A percentile compares a stretch with the other conserved stretches of the same genome.
Conservation (phyloP, 2,888 invertebrate genomes). For the Xestia c-nigrum region DNA sequence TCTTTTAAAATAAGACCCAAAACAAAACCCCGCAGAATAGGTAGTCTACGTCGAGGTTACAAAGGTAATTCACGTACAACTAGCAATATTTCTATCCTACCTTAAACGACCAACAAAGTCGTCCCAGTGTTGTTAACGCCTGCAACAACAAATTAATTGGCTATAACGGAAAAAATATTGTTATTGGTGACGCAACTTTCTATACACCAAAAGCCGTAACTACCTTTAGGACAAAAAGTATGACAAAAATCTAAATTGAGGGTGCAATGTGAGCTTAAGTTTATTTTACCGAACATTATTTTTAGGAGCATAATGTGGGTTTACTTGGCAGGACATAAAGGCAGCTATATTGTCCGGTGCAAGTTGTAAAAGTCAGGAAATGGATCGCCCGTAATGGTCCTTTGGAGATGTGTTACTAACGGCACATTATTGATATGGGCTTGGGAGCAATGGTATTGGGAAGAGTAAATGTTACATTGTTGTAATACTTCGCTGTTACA, state of each 20-base stretch:
- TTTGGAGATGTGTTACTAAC: slow-evolving; percentile 46
- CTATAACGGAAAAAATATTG: slow-evolving; percentile 81
- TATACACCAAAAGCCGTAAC: slow-evolving; percentile 53
- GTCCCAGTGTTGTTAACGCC: slow-evolving; percentile 70
- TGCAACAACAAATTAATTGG: slow-evolving; percentile 81
- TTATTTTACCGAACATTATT: slow-evolving; percentile 44
- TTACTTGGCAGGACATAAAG: slow-evolving; percentile 47
- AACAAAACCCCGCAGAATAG: neutral
- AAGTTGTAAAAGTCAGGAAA: slow-evolving; percentile 60
- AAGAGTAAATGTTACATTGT: slow-evolving; percentile 4
- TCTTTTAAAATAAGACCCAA: no score
- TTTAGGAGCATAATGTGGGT: slow-evolving; percentile 34
- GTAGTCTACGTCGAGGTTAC: slow-evolving; percentile 15
- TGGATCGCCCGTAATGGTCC: slow-evolving; percentile 47
- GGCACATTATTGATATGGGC: slow-evolving; percentile 41
- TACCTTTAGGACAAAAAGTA: slow-evolving; percentile 52
- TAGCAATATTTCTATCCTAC: slow-evolving; percentile 58
- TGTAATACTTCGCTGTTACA: neutral
- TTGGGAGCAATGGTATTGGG: neutral
- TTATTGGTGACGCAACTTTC: slow-evolving; percentile 73
- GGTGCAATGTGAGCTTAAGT: slow-evolving; percentile 47
- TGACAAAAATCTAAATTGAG: slow-evolving; percentile 56
- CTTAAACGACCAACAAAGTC: slow-evolving; percentile 66
- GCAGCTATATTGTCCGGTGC: slow-evolving; percentile 47
- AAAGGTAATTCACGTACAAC: slow-evolving; percentile 54